Conservation (phyloP, 2,888 invertebrate genomes). For the Pachymerium ferrugineum region DNA sequence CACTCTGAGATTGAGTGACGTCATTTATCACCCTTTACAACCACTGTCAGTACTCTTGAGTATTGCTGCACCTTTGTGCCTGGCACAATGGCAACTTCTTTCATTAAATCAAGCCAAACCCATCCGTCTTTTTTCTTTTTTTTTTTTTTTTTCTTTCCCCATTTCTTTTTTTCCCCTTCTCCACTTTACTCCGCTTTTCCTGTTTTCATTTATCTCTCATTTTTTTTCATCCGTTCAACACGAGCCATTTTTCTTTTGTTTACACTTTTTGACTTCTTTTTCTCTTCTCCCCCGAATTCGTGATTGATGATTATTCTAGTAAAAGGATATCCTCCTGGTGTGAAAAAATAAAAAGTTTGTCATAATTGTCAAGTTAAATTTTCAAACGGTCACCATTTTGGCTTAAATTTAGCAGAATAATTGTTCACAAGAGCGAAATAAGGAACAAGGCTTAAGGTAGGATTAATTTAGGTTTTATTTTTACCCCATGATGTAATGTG, state of each 20-base stretch:
- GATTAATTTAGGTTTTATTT: constrained; percentile 8
- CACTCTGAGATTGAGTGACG: constrained; percentile 10
- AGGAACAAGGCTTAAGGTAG: constrained; percentile 19
- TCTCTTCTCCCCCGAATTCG: not conserved
- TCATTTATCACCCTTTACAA: constrained; percentile 24
- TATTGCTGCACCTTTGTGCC: constrained; percentile 22
- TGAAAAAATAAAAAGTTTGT: not conserved
- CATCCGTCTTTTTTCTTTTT: constrained; percentile 3
- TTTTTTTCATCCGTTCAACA: not conserved
- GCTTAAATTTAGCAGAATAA: constrained; percentile 17
- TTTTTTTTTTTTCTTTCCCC: not conserved
- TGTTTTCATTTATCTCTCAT: constrained; percentile 15
- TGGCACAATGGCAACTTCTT: constrained; percentile 13
- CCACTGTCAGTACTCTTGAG: constrained; percentile 21
- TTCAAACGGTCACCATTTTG: not conserved
- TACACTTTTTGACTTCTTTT: not conserved
- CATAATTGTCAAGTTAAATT: constrained; percentile 20
- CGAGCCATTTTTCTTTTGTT: not conserved
- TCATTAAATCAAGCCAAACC: constrained; percentile 23
- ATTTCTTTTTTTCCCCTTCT: not conserved
- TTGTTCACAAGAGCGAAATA: constrained; percentile 12
- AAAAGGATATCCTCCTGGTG: not conserved
- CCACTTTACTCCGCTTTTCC: not conserved
- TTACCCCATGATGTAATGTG: constrained; percentile 19
- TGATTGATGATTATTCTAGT: not conserved